These are phyloP conservation scores for Balearica regulorum DNA, from an alignment of 2,797 vertebrate genomes.

Conservation along the genomic window DNA sequence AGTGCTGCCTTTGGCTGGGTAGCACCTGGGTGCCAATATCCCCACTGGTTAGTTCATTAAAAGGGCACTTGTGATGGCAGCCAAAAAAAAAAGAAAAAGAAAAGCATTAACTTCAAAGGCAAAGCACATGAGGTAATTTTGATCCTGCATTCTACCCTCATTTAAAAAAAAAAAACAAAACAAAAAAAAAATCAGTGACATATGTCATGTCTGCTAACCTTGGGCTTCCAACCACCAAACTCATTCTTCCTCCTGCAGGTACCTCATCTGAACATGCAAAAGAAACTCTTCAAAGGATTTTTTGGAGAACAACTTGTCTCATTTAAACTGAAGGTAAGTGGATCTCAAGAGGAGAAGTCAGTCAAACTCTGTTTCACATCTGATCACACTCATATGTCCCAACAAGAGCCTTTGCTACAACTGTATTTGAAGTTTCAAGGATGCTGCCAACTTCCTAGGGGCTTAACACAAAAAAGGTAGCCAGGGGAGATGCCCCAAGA, in stretches of 20 bases:
- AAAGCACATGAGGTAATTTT: not conserved
- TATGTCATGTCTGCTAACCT: not conserved
- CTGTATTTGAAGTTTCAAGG: conserved; percentile 8
- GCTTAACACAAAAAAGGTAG: conserved; percentile 4
- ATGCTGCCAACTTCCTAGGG: conserved; percentile 19
- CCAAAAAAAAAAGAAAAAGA: not conserved
- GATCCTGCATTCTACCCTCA: not conserved
- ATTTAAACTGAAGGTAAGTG: not conserved
- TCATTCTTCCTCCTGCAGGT: conserved; percentile 1
- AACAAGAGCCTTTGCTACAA: not conserved
- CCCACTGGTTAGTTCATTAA: not conserved
- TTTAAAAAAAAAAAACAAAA: not conserved
- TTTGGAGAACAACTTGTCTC: not conserved
- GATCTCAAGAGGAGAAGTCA: conserved; percentile 6
- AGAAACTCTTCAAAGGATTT: conserved; percentile 34
- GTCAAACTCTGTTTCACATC: not conserved
- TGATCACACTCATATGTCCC: not conserved
- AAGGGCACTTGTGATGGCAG: not conserved
- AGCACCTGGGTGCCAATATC: rapidly evolving
- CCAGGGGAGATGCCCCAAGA: not conserved
- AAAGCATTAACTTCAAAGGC: not conserved
- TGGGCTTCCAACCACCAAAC: not conserved
- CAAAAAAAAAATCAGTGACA: not conserved
- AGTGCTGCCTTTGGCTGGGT: not conserved
- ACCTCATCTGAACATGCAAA: not conserved